Evolutionary conservation across 2,113 vertebrate genomes (phyloP).

Genomic region (Poeciliopsis prolifica): DNA sequence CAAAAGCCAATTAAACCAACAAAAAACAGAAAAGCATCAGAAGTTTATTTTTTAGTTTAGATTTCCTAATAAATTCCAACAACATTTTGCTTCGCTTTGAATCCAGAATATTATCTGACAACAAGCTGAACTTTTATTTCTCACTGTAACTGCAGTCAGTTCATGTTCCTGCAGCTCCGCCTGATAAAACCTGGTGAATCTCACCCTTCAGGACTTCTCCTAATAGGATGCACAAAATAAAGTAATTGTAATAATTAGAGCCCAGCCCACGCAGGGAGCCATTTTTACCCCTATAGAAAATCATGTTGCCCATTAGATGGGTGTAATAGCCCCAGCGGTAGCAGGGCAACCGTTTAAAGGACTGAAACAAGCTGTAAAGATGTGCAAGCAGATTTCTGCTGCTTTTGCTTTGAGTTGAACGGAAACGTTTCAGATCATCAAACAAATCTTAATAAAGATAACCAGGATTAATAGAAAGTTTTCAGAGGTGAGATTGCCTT

Average conservation of each 20-base stretch:
- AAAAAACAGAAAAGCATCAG: too few species aligned
- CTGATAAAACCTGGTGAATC: not conserved
- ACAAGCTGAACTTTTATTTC: not conserved
- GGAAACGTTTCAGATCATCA: not conserved
- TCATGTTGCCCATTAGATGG: not conserved
- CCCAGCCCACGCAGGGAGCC: not conserved
- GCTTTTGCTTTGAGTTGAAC: not conserved
- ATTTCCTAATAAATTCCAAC: not conserved
- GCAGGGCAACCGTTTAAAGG: not conserved
- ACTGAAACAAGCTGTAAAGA: not conserved
- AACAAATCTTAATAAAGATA: not conserved
- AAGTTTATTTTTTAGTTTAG: too few species aligned
- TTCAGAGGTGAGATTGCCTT: not conserved
- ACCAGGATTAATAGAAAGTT: not conserved
- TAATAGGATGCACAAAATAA: not conserved
- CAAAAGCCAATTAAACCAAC: too few species aligned
- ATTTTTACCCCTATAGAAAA: not conserved
- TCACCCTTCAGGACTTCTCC: not conserved
- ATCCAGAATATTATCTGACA: not conserved
- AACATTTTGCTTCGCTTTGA: too few species aligned
- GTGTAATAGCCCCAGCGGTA: not conserved
- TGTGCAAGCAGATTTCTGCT: not conserved
- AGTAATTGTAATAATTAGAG: slow-evolving; percentile 1
- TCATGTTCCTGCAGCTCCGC: not conserved
- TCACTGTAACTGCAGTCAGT: not conserved